Evolutionary conservation across 2,888 invertebrate species (phyloP).

Genomic region (Geophilus truncorum): DNA sequence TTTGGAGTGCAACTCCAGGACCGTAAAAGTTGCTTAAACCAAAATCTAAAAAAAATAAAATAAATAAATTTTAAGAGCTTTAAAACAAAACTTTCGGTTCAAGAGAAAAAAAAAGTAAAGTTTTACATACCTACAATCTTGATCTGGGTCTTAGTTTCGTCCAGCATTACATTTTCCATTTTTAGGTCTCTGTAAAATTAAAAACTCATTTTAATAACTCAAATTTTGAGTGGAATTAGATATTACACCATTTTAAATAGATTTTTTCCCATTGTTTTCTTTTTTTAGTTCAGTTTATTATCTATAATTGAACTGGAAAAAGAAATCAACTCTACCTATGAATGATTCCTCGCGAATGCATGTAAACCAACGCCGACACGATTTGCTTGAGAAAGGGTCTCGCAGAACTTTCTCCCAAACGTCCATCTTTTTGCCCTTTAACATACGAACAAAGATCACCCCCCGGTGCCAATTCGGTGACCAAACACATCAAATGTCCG

Average conservation of each 20-base stretch:
- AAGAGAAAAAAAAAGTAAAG: too few species aligned
- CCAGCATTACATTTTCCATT: conserved; percentile 73
- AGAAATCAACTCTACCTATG: conserved; percentile 65
- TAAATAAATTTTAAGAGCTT: too few species aligned
- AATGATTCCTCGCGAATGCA: conserved; percentile 63
- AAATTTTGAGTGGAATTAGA: too few species aligned
- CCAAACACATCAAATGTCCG: conserved; percentile 65
- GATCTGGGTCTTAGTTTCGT: conserved; percentile 61
- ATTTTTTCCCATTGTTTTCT: too few species aligned
- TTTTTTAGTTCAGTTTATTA: too few species aligned
- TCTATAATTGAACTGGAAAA: too few species aligned
- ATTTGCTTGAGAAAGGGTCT: conserved; percentile 60
- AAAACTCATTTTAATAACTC: too few species aligned
- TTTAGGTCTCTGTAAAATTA: conserved; percentile 60
- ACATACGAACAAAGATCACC: conserved; percentile 65
- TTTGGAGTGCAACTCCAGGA: conserved; percentile 58
- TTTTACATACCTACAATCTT: conserved; percentile 61
- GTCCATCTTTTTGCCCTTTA: conserved; percentile 56
- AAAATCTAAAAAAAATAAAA: conserved; percentile 64
- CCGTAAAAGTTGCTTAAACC: conserved; percentile 66
- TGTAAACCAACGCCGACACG: conserved; percentile 62
- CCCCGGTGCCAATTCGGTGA: conserved; percentile 66
- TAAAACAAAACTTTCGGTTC: too few species aligned
- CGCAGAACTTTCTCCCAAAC: conserved; percentile 57
- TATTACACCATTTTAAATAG: too few species aligned